Percentiles rank a stretch among this genome's conserved stretches.
These are phyloP conservation scores for Heterodera carotae DNA, from an alignment of 1,140 invertebrate species.

Conservation along the genomic window DNA sequence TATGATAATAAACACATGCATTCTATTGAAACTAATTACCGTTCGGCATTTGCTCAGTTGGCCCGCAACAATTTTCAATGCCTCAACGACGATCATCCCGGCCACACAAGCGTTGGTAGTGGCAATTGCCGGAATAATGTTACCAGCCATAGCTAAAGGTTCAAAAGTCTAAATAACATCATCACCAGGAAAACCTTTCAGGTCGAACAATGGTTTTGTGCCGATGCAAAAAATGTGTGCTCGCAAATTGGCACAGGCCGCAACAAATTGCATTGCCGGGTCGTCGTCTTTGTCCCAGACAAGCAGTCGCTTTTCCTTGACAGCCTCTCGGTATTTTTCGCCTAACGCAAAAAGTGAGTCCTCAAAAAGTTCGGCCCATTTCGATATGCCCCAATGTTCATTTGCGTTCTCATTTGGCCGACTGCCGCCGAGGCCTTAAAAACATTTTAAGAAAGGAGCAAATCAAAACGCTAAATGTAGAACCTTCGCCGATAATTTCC, in stretches of 20 bases:
- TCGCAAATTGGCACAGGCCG: slow-evolving; percentile 88
- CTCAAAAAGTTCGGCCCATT: slow-evolving; percentile 77
- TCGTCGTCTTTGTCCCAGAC: slow-evolving; percentile 76
- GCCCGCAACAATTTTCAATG: slow-evolving; percentile 78
- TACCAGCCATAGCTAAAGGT: slow-evolving; percentile 87
- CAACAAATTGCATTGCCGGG: slow-evolving; percentile 90
- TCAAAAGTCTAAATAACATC: slow-evolving; percentile 1
- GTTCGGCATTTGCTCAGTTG: slow-evolving; percentile 75
- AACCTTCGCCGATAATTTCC: slow-evolving; percentile 53
- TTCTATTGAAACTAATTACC: too few relatives aligned
- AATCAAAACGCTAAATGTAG: not conserved
- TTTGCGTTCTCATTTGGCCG: slow-evolving; percentile 26
- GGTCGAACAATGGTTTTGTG: slow-evolving; percentile 84
- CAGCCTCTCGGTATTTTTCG: slow-evolving; percentile 43
- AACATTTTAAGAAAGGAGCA: not conserved
- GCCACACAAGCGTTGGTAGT: slow-evolving; percentile 97
- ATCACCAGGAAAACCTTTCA: slow-evolving; percentile 76
- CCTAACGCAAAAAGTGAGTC: slow-evolving; percentile 72
- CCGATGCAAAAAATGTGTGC: slow-evolving; percentile 86
- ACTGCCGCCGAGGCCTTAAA: slow-evolving; percentile 34
- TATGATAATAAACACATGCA: too few relatives aligned
- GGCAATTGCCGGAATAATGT: slow-evolving; percentile 96
- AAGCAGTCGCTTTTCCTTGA: slow-evolving; percentile 33
- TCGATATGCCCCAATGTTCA: slow-evolving; percentile 77
- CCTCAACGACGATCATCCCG: slow-evolving; percentile 85